These are phyloP conservation scores for Sander lucioperca DNA, from an alignment of 2,113 vertebrate species.

Conservation along the genomic window DNA sequence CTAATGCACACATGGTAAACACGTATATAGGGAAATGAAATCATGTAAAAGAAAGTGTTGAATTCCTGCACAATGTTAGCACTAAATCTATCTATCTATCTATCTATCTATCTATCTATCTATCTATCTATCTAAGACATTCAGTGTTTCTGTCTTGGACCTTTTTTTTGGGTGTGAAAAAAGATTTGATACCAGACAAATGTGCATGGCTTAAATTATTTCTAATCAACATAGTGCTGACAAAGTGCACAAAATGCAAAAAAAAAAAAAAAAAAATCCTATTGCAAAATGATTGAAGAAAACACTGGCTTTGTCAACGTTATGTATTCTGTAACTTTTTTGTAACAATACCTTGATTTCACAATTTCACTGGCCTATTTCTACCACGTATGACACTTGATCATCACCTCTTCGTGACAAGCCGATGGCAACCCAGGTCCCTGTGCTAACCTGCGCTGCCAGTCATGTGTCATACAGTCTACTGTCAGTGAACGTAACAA, in stretches of 20 bases:
- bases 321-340: not conserved
- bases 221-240: not conserved
- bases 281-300: not conserved
- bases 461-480: conserved; percentile 24
- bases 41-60: not conserved
- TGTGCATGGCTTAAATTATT: not conserved
- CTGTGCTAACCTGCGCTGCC: conserved; percentile 11
- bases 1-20: not conserved
- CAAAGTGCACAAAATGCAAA: not conserved
- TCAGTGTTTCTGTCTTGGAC: not conserved
- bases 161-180: no score
- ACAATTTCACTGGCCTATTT: not conserved
- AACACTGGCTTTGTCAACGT: not conserved
- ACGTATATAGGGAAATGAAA: not conserved
- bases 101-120: not conserved
- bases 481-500: conserved; percentile 19
- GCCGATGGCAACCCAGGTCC: not conserved
- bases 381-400: conserved; percentile 1
- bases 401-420: not conserved
- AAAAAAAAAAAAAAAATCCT: not conserved
- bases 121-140: no score
- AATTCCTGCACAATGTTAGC: not conserved
- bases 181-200: not conserved
- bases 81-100: not conserved
- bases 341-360: not conserved